Base-by-base conservation (phyloP, 2,797 vertebrate species). In the Neosalanx taihuensis region DNA sequence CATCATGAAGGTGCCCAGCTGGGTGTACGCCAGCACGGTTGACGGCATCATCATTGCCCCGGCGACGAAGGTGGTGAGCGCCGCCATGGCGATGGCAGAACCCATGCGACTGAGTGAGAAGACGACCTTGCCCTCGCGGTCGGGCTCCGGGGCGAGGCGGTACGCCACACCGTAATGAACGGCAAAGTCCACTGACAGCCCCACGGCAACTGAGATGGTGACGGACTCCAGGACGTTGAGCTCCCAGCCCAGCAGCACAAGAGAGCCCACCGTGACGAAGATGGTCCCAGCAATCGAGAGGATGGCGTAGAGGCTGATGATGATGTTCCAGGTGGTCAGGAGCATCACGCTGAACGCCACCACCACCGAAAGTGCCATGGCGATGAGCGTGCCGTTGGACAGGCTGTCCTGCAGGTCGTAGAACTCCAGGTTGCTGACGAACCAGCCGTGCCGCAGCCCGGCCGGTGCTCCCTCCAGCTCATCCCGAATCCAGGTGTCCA, bases 1-100 rank as follows among this genome's bases (percentile, higher is more conserved):
- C 98, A 99, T 99, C 94, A 99, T 95, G 81, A 99, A 99, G 5
- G 96, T 98, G 73, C 98, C 98, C 35, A 99, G 94, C 85, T 99
- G 98, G 0, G 97, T 98, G 87, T 99, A 99, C 0, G 98, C 98
- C 57, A 99, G 71, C 6, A 99, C 98, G 0, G 96, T 98, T 0
- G 98, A 99, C 0, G 98, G 98, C 98, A 99, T 98, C 98, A 99
- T 99, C 97, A 98, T 99, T 0, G 97, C 98, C 23, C 98, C 97
- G 0, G 98, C 98, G n/a, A 99, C 96, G 4, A 99, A 99, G 0
- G 97, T 99, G 61, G 98, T 99, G 71, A 99, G 81, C 0, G 98
- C 97, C 0, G 98, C 98, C 98, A 99, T 99, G 4, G 97, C 96
- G 0, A 99, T 99, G 0, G 98, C 98, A 0, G 98, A 99, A 75